phyloP scores from a whole-genome alignment of 2,888 invertebrate genomes.

The Agonopterix subpropinquella region DNA sequence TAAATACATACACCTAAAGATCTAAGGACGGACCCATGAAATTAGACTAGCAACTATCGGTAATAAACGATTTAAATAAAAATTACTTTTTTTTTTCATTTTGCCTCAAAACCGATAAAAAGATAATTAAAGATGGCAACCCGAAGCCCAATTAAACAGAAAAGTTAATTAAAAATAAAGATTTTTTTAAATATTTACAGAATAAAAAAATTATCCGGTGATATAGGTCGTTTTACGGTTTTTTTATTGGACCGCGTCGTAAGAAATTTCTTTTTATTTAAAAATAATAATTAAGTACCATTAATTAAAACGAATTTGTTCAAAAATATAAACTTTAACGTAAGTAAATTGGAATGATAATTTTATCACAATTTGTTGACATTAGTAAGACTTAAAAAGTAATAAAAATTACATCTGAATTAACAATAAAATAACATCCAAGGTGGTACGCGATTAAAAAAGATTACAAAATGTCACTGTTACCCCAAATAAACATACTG shows the following conservation, averaged over 20 bases:
- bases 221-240: slow-evolving; percentile 14
- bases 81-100: slow-evolving; percentile 6
- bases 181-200: slow-evolving; percentile 21
- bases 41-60: slow-evolving; percentile 36
- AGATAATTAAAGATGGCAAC: slow-evolving; percentile 31
- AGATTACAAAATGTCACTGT: slow-evolving; percentile 3
- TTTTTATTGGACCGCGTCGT: neutral
- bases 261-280: neutral
- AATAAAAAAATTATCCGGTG: slow-evolving; percentile 20
- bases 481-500: neutral
- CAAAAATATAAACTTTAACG: slow-evolving; percentile 5
- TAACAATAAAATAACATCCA: slow-evolving; percentile 11
- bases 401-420: slow-evolving; percentile 1
- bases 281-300: neutral
- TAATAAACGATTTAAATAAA: slow-evolving; percentile 15
- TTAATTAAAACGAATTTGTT: slow-evolving; percentile 8
- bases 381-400: neutral
- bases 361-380: slow-evolving; percentile 10
- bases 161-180: slow-evolving; percentile 24
- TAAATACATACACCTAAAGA: slow-evolving; percentile 8
- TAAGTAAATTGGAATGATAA: slow-evolving; percentile 6
- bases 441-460: slow-evolving; percentile 12
- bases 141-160: slow-evolving; percentile 37
- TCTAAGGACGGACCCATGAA: slow-evolving; percentile 32
- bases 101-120: slow-evolving; percentile 8